These are phyloP conservation scores for Cinclus mexicanus DNA, from an alignment of 2,113 vertebrate genomes.

Conservation along the genomic window DNA sequence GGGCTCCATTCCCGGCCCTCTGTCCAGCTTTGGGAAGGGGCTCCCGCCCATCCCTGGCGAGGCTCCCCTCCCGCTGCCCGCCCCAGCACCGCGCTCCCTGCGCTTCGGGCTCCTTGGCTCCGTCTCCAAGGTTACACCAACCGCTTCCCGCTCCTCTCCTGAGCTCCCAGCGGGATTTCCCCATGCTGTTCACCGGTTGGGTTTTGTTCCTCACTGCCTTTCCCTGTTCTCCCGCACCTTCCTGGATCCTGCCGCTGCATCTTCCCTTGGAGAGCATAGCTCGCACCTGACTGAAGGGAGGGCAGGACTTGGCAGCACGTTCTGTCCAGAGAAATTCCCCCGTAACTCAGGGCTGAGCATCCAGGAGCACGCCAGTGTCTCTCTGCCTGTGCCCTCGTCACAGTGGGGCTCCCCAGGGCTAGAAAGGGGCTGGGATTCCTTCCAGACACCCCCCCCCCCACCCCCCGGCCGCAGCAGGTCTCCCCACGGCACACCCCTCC, in stretches of 20 bases:
- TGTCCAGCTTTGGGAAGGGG: background rate
- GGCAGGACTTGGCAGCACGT: background rate
- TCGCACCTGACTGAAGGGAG: background rate
- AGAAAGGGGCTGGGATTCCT: background rate
- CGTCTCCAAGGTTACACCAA: slow-evolving; percentile 69
- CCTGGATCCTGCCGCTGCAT: fast-evolving
- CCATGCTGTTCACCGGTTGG: background rate
- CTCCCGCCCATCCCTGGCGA: fast-evolving
- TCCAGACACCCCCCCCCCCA: background rate
- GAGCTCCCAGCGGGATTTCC: background rate
- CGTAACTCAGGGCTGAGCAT: fast-evolving
- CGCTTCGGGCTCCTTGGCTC: background rate
- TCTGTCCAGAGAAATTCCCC: fast-evolving
- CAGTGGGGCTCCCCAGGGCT: background rate
- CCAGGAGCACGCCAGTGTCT: background rate
- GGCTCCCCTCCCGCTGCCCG: background rate
- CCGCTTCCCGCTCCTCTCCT: background rate
- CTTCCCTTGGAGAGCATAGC: background rate
- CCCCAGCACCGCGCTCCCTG: background rate
- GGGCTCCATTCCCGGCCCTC: background rate
- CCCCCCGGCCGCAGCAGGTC: background rate
- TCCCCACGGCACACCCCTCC: background rate
- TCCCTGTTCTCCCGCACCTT: background rate
- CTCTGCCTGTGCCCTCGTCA: background rate
- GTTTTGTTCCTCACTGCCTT: background rate